These are phyloP conservation scores for Leucoraja ocellata DNA, from an alignment of 2,797 vertebrate species.

Conservation along the genomic window DNA sequence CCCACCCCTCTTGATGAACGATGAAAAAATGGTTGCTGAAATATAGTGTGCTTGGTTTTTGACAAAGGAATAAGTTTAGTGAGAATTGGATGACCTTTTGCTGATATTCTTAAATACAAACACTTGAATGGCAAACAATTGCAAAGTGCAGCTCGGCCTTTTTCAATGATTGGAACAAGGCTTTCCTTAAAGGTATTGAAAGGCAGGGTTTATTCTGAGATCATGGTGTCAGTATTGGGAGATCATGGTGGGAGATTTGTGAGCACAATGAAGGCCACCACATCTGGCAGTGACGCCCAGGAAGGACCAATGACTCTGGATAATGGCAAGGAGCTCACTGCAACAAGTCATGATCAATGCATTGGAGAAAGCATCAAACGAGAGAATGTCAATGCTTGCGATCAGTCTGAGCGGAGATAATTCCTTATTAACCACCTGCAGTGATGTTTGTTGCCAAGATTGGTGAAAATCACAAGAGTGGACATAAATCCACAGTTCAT, in stretches of 20 bases:
- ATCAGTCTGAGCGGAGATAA: not conserved
- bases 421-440: conserved; percentile 11
- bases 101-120: not conserved
- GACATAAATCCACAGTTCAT: conserved; percentile 35
- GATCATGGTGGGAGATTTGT: not conserved
- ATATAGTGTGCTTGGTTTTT: not conserved
- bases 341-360: not conserved
- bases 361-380: not conserved
- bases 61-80: not conserved
- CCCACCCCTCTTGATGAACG: too few species aligned
- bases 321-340: not conserved
- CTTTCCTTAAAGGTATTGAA: not conserved
- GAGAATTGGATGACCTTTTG: not conserved
- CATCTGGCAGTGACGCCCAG: not conserved
- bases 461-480: conserved; percentile 23
- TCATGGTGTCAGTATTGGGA: not conserved
- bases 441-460: conserved; percentile 14
- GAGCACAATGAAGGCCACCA: too few species aligned
- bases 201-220: not conserved
- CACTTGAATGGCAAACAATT: not conserved
- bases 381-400: not conserved
- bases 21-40: too few species aligned
- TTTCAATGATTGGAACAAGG: not conserved
- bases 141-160: not conserved
- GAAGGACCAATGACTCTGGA: too few species aligned